phyloP scores from a whole-genome alignment of 2,113 vertebrate genomes.

The Paralichthys olivaceus region DNA sequence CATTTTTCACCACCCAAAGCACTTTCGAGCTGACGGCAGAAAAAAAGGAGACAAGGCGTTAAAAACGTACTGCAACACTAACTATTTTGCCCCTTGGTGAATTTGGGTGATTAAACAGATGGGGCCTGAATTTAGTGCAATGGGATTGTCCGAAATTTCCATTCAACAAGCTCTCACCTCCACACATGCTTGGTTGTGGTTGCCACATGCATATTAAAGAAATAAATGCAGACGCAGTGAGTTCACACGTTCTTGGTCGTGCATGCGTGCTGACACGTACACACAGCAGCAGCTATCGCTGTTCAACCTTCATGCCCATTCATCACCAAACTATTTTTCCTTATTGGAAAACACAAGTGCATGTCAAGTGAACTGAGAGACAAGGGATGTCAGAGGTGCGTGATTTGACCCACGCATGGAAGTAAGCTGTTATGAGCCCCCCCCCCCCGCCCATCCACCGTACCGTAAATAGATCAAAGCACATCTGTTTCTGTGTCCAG shows the following conservation, averaged over 20 bases:
- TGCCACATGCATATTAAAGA: constrained; percentile 40
- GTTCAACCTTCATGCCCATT: constrained; percentile 25
- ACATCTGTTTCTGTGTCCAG: constrained; percentile 80
- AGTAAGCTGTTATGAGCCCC: constrained; percentile 65
- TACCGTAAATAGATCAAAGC: constrained; percentile 83
- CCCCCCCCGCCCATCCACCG: constrained; percentile 35
- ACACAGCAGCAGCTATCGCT: constrained; percentile 17
- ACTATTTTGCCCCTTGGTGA: constrained; percentile 82
- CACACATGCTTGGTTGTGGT: constrained; percentile 50
- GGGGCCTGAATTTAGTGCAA: constrained; percentile 75
- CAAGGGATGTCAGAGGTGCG: constrained; percentile 70
- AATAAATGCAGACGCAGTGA: neutral
- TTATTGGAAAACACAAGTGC: constrained; percentile 65
- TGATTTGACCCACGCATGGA: constrained; percentile 75
- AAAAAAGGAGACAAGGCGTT: constrained; percentile 79
- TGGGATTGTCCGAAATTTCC: constrained; percentile 49
- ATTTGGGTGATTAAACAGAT: constrained; percentile 79
- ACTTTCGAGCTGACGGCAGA: constrained; percentile 64
- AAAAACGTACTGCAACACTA: constrained; percentile 79
- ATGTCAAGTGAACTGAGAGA: constrained; percentile 76
- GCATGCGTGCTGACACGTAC: constrained; percentile 13
- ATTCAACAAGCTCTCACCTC: constrained; percentile 65
- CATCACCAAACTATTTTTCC: constrained; percentile 41
- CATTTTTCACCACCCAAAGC: constrained; percentile 87
- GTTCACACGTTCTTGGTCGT: constrained; percentile 24